phyloP scores from a whole-genome alignment of 2,888 invertebrate species.

The Perithous albicinctus region DNA sequence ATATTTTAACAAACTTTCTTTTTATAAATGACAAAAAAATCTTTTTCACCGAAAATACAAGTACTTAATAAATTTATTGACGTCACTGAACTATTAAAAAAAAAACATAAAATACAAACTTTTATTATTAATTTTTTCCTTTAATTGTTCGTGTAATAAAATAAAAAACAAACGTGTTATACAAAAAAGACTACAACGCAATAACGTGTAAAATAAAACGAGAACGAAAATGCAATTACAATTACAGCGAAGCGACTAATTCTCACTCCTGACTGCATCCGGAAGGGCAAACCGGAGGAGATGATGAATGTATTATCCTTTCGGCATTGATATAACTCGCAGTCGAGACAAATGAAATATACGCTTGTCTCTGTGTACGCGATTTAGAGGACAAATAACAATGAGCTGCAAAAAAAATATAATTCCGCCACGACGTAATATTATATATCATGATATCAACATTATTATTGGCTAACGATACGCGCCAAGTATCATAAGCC shows the following conservation, averaged over 20 bases:
- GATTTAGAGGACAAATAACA: background rate
- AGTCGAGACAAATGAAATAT: background rate
- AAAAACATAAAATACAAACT: no score
- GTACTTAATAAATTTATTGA: no score
- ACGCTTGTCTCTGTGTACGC: background rate
- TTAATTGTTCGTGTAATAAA: no score
- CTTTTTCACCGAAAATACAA: no score
- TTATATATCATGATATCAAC: background rate
- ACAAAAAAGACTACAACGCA: no score
- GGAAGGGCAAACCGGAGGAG: background rate
- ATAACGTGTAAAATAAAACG: conserved; percentile 19
- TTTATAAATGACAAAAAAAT: no score
- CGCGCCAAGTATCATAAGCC: conserved; percentile 45
- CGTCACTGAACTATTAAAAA: no score
- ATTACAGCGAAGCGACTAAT: conserved; percentile 19
- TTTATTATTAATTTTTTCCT: no score
- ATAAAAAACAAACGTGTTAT: no score
- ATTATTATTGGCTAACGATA: conserved; percentile 6
- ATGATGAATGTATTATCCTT: conserved; percentile 28
- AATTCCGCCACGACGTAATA: background rate
- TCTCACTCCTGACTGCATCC: background rate
- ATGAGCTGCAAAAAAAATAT: background rate
- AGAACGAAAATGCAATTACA: conserved; percentile 52
- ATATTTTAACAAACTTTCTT: no score
- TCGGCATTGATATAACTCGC: conserved; percentile 19